Base-by-base conservation (phyloP, 2,113 vertebrate species). In the Mormyrus lacerda region DNA sequence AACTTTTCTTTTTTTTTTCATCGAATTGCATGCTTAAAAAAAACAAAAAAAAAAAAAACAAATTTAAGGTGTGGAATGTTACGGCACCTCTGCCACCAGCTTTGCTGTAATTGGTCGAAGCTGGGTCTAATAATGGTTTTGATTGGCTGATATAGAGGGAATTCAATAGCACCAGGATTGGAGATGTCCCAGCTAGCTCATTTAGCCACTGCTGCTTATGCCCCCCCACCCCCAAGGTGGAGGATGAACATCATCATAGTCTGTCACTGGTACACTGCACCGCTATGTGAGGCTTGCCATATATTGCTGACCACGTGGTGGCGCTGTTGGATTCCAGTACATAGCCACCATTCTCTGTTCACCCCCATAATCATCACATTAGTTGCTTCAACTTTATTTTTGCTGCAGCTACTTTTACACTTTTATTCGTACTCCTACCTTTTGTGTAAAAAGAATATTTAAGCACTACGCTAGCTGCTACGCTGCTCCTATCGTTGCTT, bases 1-100 rank as follows among this genome's bases (percentile, higher is more conserved):
- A 90, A 92, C 91, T 93, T 92, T 92, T 85, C 61, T 91, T 92
- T 92, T 92, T 94, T 95, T 94, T 90, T 94, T 93, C 92, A 91
- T 65, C 73, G 73, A 89, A 89, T 88, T 93, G 95, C 95, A 94
- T 95, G 93, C 58, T 91, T 93, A 21, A 90, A 84, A 90, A 93
- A 85, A 76, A 61, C 89, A n/a, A n/a, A n/a, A n/a, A 91, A 24
- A 21, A 83, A 24, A 48, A 13, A 24, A 83, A 44, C 45, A 45
- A 4, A n/a, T 21, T 31, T 17, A 51, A 15, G 87, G 21, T 88
- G 42, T 17, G 39, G 8, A 21, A 27, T 83, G 48, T 9, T 76
- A 27, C 31, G 11, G 47, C 89, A 89, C 83, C 87, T 90, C 7
- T 17, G 17, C 85, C 21, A 65, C 39, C 24, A 87, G 51, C 65